Percentiles rank a stretch among this genome's conserved stretches.
Evolutionary conservation across 1,140 invertebrate genomes (phyloP).

Genomic region (Drosophila mayri): DNA sequence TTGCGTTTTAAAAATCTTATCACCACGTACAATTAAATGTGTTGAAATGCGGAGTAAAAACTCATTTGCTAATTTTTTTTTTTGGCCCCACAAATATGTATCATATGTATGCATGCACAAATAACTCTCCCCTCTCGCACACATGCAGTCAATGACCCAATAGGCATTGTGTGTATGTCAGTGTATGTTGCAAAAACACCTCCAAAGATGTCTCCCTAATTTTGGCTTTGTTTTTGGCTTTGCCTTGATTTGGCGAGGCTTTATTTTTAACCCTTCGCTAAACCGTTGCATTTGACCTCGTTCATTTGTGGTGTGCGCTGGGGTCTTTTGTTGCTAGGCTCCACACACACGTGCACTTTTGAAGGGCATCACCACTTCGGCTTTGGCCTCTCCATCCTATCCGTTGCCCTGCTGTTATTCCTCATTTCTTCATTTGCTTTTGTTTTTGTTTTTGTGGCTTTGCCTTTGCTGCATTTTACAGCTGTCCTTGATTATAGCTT

Average conservation of each 20-base stretch:
- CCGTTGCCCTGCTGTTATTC: constrained; percentile 3
- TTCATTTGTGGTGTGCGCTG: constrained; percentile 20
- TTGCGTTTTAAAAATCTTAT: constrained; percentile 80
- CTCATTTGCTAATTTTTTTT: constrained; percentile 23
- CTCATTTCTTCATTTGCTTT: constrained; percentile 25
- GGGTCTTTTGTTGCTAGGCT: constrained; percentile 36
- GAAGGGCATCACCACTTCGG: constrained; percentile 48
- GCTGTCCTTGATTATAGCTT: constrained; percentile 75
- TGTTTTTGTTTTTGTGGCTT: constrained; percentile 71
- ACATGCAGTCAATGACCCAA: constrained; percentile 55
- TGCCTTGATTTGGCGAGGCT: constrained; percentile 13
- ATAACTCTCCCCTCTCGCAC: constrained; percentile 19
- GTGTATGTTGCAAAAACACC: constrained; percentile 26
- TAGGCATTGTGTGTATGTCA: constrained; percentile 17
- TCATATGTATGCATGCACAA: constrained; percentile 7
- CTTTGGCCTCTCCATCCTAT: constrained; percentile 13
- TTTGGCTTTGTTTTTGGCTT: constrained; percentile 32
- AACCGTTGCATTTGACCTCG: constrained; percentile 45
- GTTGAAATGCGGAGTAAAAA: constrained; percentile 32
- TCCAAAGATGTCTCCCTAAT: constrained; percentile 41
- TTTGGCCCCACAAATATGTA: neutral
- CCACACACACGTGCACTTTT: constrained; percentile 37
- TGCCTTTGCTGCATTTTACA: constrained; percentile 50
- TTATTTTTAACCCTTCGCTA: constrained; percentile 23
- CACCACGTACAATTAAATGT: constrained; percentile 45